A percentile compares a stretch with the other conserved stretches of the same genome.
Evolutionary conservation across 2,888 invertebrate genomes (phyloP).

Genomic region (Acanthosoma haemorrhoidale): DNA sequence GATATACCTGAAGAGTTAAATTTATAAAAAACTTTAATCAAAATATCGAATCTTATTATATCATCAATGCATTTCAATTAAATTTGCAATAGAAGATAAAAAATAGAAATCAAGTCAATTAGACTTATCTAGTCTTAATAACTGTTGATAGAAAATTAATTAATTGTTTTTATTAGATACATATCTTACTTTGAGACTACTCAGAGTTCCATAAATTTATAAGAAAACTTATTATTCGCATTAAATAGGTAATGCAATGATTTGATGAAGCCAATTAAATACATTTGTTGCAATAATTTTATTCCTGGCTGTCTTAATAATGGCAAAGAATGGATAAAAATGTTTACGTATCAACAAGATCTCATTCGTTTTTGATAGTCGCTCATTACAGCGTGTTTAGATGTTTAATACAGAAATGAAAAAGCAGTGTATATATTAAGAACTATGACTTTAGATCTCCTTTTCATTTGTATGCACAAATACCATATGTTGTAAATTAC

Average conservation of each 20-base stretch:
- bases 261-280: background rate
- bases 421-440: background rate
- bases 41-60: background rate
- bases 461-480: background rate
- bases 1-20: background rate
- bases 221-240: no score
- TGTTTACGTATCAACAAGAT: no score
- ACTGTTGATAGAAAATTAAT: background rate
- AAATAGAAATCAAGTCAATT: slow-evolving; percentile 10
- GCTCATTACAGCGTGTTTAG: background rate
- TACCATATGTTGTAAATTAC: background rate
- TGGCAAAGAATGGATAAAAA: background rate
- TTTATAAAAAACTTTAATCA: background rate
- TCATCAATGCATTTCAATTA: slow-evolving; percentile 1
- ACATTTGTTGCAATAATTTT: background rate
- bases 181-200: background rate
- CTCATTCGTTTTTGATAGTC: background rate
- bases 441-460: background rate
- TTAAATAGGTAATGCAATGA: background rate
- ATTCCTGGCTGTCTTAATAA: background rate
- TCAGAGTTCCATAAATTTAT: background rate
- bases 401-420: background rate
- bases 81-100: slow-evolving; percentile 1
- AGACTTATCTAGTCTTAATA: background rate
- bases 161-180: background rate